A percentile compares a stretch with the other conserved stretches of the same genome.
phyloP scores from a whole-genome alignment of 1,140 invertebrate genomes.

The Lepeophtheirus salmonis region DNA sequence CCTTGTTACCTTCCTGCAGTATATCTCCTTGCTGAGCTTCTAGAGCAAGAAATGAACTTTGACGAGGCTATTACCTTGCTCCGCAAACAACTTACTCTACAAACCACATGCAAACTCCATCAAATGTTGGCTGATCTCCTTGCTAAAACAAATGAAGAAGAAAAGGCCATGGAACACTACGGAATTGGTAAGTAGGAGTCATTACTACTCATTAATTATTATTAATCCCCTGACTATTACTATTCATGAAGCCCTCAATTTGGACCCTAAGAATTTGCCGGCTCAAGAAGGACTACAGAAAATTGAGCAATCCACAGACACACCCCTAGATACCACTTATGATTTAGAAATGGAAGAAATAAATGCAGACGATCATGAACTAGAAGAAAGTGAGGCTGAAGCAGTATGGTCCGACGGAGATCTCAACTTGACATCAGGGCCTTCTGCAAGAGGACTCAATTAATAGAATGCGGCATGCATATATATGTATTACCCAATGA shows the following conservation, averaged over 20 bases:
- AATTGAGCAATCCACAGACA: slow-evolving; percentile 9
- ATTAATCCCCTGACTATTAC: background rate
- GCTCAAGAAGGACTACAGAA: slow-evolving; percentile 8
- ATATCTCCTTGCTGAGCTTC: slow-evolving; percentile 43
- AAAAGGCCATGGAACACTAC: slow-evolving; percentile 17
- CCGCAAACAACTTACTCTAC: slow-evolving; percentile 38
- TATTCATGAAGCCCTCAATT: background rate
- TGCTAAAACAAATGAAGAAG: slow-evolving; percentile 17
- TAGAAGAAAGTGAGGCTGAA: slow-evolving; percentile 17
- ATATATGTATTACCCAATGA: too few species aligned
- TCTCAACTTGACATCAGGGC: slow-evolving; percentile 10
- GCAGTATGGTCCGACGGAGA: slow-evolving; percentile 18
- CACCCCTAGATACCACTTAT: background rate
- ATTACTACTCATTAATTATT: background rate
- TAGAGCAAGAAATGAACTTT: slow-evolving; percentile 34
- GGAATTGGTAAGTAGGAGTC: background rate
- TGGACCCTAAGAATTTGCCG: slow-evolving; percentile 10
- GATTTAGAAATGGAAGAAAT: slow-evolving; percentile 14
- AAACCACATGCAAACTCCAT: slow-evolving; percentile 43
- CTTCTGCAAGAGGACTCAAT: slow-evolving; percentile 6
- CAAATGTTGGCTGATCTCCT: slow-evolving; percentile 47
- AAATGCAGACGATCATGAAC: slow-evolving; percentile 2
- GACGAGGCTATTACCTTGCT: slow-evolving; percentile 38
- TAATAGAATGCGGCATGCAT: too few species aligned
- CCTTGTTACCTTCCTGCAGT: slow-evolving; percentile 44